These are phyloP conservation scores for Rhinolophus ferrumequinum DNA, from an alignment of 2,113 vertebrate species.

Conservation along the genomic window DNA sequence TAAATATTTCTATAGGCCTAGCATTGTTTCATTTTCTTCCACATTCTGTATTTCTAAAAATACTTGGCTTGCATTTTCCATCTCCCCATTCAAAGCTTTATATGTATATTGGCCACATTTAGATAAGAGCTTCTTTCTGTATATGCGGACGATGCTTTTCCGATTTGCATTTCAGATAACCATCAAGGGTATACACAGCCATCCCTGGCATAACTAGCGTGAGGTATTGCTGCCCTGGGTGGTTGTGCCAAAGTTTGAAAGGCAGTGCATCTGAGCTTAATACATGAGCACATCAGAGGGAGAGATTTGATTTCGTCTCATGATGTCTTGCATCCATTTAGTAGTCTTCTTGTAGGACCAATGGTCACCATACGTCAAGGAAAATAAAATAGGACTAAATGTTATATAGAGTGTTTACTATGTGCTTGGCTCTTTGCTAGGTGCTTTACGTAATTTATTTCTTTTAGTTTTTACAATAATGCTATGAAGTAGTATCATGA, in stretches of 20 bases:
- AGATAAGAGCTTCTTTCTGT: neutral
- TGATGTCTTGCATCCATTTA: neutral
- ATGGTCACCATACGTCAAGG: neutral
- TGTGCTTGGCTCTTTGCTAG: neutral
- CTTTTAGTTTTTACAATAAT: neutral
- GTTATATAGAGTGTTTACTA: neutral
- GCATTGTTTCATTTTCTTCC: neutral
- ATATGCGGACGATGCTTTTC: neutral
- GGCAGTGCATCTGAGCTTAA: neutral
- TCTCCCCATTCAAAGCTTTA: neutral
- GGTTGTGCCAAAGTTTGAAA: neutral
- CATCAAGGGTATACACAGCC: too few relatives aligned
- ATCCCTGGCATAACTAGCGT: neutral
- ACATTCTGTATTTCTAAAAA: neutral
- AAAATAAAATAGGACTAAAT: neutral
- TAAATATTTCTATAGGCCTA: neutral
- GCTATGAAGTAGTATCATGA: neutral
- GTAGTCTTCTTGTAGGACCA: neutral
- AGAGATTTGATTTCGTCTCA: neutral
- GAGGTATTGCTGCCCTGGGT: neutral
- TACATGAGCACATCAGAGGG: neutral
- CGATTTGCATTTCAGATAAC: neutral
- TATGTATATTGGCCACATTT: neutral
- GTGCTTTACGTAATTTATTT: neutral
- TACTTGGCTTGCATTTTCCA: neutral